Evolutionary conservation across 2,888 invertebrate species (phyloP), one percentile per base, ranked within the genome.

Genomic region (Drosophila subquinaria): DNA sequence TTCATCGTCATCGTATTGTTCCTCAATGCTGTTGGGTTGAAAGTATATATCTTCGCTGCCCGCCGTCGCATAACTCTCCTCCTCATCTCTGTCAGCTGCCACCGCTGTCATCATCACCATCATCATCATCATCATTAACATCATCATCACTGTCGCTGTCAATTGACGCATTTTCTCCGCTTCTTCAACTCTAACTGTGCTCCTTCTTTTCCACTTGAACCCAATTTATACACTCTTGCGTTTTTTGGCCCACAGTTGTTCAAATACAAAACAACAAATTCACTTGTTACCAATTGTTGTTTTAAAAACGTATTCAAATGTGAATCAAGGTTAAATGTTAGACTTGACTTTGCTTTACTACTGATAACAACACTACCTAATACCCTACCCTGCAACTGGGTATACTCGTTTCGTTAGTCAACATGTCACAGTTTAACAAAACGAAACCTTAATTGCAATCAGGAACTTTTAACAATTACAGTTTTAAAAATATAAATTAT

Each of bases 241-340:
- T 17, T 40, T 15, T 23, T 4, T 30, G 23, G 13, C 13, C 43
- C 51, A 65, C 73, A 76, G 47, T 73, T 76, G 78, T 78, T 11
- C 69, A 78, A 76, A 76, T 59, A 53, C 4, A 36, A n/a, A n/a
- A 10, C 10, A 33, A 57, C 20, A 51, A 72, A 36, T 20, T 13
- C 40, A 56, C 13, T n/a, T 62, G 38, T 73, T n/a, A 27, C 23
- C 20, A 62, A 50, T 35, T 55, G 30, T 33, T 61, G 33, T 60
- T 69, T 51, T 69, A 48, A 59, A 69, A 73, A 56, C 69, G 70
- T 74, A 75, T 82, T 74, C 67, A 79, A 71, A 84, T 68, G 48
- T 82, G 73, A 82, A 82, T 77, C 83, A 86, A 88, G 88, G 86
- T 50, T 65, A 51, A 15, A 10, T 10, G 42, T 27, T 23, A 15